Evolutionary conservation across 2,888 invertebrate species (phyloP), one percentile per base, ranked within the genome.

Genomic region (Lamellibrachia columna): DNA sequence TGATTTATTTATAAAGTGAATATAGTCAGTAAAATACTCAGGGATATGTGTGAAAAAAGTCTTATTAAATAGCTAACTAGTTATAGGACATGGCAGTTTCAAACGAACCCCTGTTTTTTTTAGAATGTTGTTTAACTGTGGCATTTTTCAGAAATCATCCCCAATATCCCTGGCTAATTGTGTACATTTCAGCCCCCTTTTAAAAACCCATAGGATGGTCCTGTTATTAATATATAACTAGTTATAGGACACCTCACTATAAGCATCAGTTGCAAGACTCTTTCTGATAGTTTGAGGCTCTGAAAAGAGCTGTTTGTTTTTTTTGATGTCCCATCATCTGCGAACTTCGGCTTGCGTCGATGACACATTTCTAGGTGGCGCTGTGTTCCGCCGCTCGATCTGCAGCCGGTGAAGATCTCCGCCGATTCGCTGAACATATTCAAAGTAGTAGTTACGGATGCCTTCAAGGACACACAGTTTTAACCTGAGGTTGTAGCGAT

Each of bases 381-480:
- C 75, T 4, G 6, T n/a, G n/a, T 75, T 22, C 75, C 22, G 15
- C 75, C 75, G 15, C 75, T 75, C 75, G 75, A 75, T 75, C 75
- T 75, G 75, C 75, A 75, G 75, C 22, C 15, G 22, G 22, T 75
- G 22, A 15, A 75, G 75, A 22, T 75, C 75, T 11, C 15, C 22
- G 75, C 75, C 75, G 2, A 92, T 91, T 22, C 92, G 75, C 8
- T 90, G 60, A n/a, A 91, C 92, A 58, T 91, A 92, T 55, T 93
- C 93, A 90, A 91, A 92, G 92, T 92, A 93, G 90, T 91, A 75
- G 91, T 93, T 91, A 52, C 93, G 52, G 40, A 91, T 91, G 22
- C 93, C 93, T 91, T 93, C 92, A 53, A 92, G 53, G n/a, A 92
- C 92, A 60, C 93, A 93, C 53, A 93, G 91, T 90, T 92, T 92